A percentile compares a stretch with the other conserved stretches of the same genome.
These are phyloP conservation scores for Agrotis puta DNA, from an alignment of 2,888 invertebrate genomes.

Conservation along the genomic window DNA sequence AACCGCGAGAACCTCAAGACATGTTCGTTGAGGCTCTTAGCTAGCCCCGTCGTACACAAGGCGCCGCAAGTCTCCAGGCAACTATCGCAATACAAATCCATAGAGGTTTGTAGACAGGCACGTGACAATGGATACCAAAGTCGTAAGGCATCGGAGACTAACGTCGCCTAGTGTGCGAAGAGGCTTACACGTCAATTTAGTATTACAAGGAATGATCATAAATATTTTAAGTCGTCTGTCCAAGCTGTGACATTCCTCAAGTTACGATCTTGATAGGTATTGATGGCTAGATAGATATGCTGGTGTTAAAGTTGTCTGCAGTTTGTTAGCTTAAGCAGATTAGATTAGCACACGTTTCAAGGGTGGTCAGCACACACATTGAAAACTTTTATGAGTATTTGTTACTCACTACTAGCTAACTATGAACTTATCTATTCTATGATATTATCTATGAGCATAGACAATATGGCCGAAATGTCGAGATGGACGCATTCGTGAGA, in stretches of 20 bases:
- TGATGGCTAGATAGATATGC: slow-evolving; percentile 43
- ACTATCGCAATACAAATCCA: too few species aligned
- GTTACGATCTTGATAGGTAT: slow-evolving; percentile 11
- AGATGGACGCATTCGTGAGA: background rate
- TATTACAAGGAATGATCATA: too few species aligned
- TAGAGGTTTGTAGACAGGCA: too few species aligned
- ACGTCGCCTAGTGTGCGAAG: too few species aligned
- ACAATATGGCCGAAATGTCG: background rate
- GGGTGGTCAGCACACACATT: slow-evolving; percentile 43
- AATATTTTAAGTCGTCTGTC: background rate
- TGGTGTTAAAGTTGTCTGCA: slow-evolving; percentile 51
- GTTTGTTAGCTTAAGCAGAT: slow-evolving; percentile 50
- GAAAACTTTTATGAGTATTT: slow-evolving; percentile 33
- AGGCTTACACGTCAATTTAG: too few species aligned
- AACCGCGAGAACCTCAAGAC: too few species aligned
- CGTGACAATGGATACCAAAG: too few species aligned
- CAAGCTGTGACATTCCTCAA: slow-evolving; percentile 25
- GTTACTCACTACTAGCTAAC: background rate
- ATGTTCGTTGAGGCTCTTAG: too few species aligned
- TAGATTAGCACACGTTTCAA: slow-evolving; percentile 54
- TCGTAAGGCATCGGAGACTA: too few species aligned
- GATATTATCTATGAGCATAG: background rate
- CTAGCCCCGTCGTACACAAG: too few species aligned
- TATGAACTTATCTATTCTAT: background rate
- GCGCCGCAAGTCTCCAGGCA: too few species aligned